Base-by-base conservation (phyloP, 2,113 vertebrate species). In the Chelonoidis abingdonii region DNA sequence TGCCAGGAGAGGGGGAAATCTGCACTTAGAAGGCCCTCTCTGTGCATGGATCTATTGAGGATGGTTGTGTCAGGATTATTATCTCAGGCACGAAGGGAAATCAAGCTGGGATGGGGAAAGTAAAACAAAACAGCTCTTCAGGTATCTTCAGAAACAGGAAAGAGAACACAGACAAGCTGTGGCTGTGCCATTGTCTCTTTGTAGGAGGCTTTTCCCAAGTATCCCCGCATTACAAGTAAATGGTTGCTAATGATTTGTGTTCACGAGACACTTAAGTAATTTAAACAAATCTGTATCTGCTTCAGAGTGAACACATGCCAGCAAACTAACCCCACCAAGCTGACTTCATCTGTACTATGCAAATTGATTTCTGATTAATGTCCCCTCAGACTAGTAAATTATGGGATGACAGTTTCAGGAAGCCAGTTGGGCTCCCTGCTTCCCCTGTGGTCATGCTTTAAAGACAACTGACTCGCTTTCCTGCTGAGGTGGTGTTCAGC, bases 171-270 rank as follows among this genome's bases (percentile, higher is more conserved):
- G 49, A 84, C 93, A 91, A 87, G 93, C 54, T 89, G 69, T 84
- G 41, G 49, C 54, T 93, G 47, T 82, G 75, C 87, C 87, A 80
- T 87, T 89, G 8, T 84, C 3, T 1, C 84, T 93, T 96, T 89
- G 92, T 93, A 95, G 84, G 86, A 91, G 24, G 8, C 59, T 83
- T 92, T 92, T 84, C 92, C 83, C 85, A 47, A 27, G 88, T 14
- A 88, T 85, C 83, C 41, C 89, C 90, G 85, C 49, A 65, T 89
- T 94, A 94, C 87, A 94, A 91, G 94, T 54, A 95, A 97, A 95
- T 87, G 89, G 86, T 84, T 95, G 93, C 83, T 97, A 98, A 96
- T 91, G 94, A 98, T 97, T 96, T 97, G 95, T 94, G 93, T 92
- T 83, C 89, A 86, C 91, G 83, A 94, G 97, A 96, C 94, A 89